These are phyloP conservation scores for Nemopilema nomurai DNA, from an alignment of 30 jellyfish, hydroid and myxozoan genomes.

Conservation along the genomic window DNA sequence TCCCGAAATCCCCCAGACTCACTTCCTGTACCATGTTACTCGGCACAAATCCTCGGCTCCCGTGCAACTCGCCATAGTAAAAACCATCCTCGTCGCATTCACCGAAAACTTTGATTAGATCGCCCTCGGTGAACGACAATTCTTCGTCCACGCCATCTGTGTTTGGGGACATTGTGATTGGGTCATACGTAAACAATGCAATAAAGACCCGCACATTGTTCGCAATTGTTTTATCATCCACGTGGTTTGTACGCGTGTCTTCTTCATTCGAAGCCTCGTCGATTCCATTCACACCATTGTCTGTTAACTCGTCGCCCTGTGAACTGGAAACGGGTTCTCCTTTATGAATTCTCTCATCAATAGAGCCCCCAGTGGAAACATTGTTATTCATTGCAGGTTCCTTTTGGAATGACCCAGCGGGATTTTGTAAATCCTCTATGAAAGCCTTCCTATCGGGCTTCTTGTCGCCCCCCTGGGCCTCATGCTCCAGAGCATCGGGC, in stretches of 20 bases:
- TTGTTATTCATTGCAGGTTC: conserved; percentile 30
- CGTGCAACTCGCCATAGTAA: conserved; percentile 85
- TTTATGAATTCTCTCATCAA: background rate
- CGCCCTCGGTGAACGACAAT: conserved; percentile 84
- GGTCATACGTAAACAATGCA: conserved; percentile 94
- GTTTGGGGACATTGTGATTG: conserved; percentile 97
- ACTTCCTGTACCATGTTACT: conserved; percentile 97
- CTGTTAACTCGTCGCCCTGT: conserved; percentile 18
- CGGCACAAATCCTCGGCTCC: conserved; percentile 84
- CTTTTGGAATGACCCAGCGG: conserved; percentile 1
- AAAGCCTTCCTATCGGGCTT: no score
- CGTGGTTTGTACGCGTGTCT: conserved; percentile 73
- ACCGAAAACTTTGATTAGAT: conserved; percentile 80
- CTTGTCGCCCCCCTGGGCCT: background rate
- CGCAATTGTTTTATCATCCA: conserved; percentile 29
- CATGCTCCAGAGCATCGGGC: conserved; percentile 16
- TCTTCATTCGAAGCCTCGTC: conserved; percentile 23
- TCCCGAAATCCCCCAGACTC: conserved; percentile 55
- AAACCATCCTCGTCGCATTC: conserved; percentile 95
- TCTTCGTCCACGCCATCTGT: conserved; percentile 85
- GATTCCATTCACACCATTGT: conserved; percentile 17
- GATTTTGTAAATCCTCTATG: background rate
- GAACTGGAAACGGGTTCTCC: conserved; percentile 32
- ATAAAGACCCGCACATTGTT: conserved; percentile 84
- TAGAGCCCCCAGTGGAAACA: conserved; percentile 11